Evolutionary conservation across 2,113 vertebrate genomes (phyloP).

Genomic region (Ovis canadensis): DNA sequence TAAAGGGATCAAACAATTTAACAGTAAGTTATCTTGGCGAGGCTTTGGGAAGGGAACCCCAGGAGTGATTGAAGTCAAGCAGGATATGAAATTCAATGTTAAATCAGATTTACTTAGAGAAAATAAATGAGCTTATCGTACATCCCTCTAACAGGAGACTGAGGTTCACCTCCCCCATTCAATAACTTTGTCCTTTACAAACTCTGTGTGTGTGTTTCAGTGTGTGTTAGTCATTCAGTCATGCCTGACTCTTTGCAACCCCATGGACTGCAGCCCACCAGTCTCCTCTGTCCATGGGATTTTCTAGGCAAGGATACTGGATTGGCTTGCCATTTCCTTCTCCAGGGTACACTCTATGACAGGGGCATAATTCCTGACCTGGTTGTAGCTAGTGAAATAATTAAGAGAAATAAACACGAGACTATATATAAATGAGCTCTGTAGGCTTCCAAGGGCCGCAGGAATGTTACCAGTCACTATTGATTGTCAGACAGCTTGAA

Average conservation of each 20-base stretch:
- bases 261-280: background rate
- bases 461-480: background rate
- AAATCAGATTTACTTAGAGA: background rate
- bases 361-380: background rate
- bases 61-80: background rate
- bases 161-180: background rate
- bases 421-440: background rate
- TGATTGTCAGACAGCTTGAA: background rate
- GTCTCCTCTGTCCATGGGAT: background rate
- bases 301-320: background rate
- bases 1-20: background rate
- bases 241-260: background rate
- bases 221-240: background rate
- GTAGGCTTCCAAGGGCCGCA: background rate
- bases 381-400: background rate
- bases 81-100: background rate
- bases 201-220: background rate
- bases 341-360: background rate
- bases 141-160: background rate
- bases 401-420: background rate
- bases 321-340: background rate
- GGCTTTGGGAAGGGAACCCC: background rate
- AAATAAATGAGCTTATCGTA: background rate
- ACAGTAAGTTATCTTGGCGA: background rate
- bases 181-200: background rate